phyloP scores from a whole-genome alignment of 2,888 invertebrate genomes.

The Ochropleura leucogaster region DNA sequence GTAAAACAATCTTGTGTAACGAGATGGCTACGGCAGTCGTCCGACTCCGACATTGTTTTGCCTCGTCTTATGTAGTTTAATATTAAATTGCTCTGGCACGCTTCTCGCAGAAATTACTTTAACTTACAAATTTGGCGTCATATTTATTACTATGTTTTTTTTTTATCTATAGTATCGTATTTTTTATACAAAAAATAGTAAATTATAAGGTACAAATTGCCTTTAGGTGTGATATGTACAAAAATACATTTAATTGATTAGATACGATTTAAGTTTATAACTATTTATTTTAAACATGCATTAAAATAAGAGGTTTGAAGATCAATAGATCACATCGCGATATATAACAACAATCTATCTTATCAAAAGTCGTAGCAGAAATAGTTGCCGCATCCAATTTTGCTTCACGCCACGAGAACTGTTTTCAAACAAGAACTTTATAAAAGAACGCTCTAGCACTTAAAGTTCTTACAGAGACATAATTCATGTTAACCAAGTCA shows the following conservation, averaged over 20 bases:
- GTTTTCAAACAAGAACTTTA: conserved; percentile 50
- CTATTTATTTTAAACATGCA: no score
- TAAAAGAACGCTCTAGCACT: conserved; percentile 54
- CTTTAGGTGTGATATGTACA: neutral
- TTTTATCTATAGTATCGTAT: no score
- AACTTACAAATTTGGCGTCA: conserved; percentile 23
- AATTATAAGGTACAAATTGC: neutral
- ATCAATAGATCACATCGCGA: neutral
- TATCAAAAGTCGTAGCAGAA: neutral
- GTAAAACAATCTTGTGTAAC: conserved; percentile 66
- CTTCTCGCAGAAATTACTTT: conserved; percentile 39
- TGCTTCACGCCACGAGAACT: conserved; percentile 31
- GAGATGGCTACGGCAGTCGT: conserved; percentile 54
- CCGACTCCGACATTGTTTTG: conserved; percentile 52
- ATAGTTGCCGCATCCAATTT: conserved; percentile 35
- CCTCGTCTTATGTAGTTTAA: conserved; percentile 60
- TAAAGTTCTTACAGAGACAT: conserved; percentile 60
- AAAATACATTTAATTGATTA: neutral
- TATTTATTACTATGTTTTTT: conserved; percentile 1
- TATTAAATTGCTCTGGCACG: conserved; percentile 57
- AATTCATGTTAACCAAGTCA: conserved; percentile 66
- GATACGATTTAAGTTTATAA: neutral
- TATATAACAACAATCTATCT: neutral
- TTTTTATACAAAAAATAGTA: no score
- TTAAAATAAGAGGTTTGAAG: neutral